Conservation (phyloP, 2,888 invertebrate species). For the Phortica magna region DNA sequence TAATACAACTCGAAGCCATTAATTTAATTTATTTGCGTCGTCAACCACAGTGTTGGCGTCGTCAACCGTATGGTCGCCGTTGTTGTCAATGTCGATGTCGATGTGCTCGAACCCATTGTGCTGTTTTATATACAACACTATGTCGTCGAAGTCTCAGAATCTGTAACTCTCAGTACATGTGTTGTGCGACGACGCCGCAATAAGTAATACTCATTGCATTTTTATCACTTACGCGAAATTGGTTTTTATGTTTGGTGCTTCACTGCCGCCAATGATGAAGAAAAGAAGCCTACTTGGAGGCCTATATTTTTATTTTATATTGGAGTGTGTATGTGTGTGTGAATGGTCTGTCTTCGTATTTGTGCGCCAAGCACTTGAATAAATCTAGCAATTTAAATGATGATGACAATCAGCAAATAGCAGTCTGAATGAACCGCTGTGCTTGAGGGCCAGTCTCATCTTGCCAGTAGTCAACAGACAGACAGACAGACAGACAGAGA, state of each 20-base stretch:
- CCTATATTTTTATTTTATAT: constrained; percentile 14
- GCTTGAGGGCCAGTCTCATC: background rate
- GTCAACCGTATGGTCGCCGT: constrained; percentile 31
- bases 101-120: constrained; percentile 34
- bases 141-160: background rate
- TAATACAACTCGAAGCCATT: constrained; percentile 55
- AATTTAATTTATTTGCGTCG: constrained; percentile 65
- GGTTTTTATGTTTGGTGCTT: constrained; percentile 65
- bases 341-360: background rate
- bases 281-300: constrained; percentile 7
- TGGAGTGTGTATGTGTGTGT: background rate
- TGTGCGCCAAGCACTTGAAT: constrained; percentile 32
- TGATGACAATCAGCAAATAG: constrained; percentile 68
- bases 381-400: constrained; percentile 59
- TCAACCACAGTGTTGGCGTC: constrained; percentile 35
- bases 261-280: constrained; percentile 44
- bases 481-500: background rate
- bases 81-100: constrained; percentile 23
- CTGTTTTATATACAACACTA: background rate
- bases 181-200: constrained; percentile 24
- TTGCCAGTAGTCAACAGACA: background rate
- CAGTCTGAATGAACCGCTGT: constrained; percentile 19
- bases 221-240: constrained; percentile 71
- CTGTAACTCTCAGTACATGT: background rate
- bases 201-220: constrained; percentile 64